phyloP scores from a whole-genome alignment of 2,113 vertebrate species.

The Pluvianellus socialis region DNA sequence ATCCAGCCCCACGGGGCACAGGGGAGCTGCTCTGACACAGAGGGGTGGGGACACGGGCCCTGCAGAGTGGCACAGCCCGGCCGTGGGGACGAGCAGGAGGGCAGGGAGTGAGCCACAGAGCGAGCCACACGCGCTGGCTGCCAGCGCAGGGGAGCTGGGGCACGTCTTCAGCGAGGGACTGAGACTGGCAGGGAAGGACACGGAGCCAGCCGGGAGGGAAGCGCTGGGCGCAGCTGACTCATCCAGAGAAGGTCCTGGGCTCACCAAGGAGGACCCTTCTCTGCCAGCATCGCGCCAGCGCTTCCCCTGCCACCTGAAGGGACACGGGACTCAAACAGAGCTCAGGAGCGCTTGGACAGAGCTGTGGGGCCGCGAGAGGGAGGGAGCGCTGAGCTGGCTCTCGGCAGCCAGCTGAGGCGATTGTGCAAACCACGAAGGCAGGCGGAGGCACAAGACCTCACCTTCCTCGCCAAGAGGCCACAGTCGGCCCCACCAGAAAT shows the following conservation, averaged over 20 bases:
- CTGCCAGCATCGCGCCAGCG: not conserved
- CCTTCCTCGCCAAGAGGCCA: not conserved
- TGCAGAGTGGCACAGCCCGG: accelerated
- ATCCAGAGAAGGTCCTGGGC: not conserved
- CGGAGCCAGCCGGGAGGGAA: accelerated
- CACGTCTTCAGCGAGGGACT: not conserved
- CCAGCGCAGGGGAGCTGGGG: not conserved
- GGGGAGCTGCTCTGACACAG: not conserved
- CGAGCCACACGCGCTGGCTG: accelerated
- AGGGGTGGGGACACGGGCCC: not conserved
- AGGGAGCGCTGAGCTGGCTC: not conserved
- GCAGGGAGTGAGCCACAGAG: not conserved
- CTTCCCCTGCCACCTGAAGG: accelerated
- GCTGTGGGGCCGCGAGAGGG: accelerated
- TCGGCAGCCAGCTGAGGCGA: not conserved
- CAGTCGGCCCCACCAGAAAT: not conserved
- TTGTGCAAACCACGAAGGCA: not conserved
- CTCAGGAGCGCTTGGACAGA: accelerated
- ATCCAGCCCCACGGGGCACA: accelerated
- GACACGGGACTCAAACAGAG: accelerated
- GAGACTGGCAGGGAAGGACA: not conserved
- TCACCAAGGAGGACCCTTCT: not conserved
- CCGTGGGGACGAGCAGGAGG: accelerated
- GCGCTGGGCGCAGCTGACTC: not conserved
- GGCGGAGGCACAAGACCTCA: not conserved